Conservation (phyloP, 1,140 invertebrate genomes). For the Lepidostoma basale region DNA sequence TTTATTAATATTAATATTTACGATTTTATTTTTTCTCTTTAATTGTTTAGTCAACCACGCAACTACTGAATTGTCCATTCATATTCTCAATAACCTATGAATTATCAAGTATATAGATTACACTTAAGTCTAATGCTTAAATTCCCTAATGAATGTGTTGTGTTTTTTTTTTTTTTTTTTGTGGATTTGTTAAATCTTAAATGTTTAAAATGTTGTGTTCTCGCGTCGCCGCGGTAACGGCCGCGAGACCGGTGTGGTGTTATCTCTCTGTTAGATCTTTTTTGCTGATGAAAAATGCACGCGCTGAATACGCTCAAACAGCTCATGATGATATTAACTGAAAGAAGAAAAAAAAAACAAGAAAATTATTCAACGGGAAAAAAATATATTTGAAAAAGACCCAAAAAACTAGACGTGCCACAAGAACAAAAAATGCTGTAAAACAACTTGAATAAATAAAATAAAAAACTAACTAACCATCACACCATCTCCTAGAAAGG, state of each 20-base stretch:
- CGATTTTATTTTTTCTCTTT: constrained; percentile 14
- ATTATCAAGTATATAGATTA: constrained; percentile 37
- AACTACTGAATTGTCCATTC: neutral
- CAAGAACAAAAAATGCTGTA: too few species aligned
- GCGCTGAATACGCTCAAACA: constrained; percentile 35
- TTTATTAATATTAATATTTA: too few species aligned
- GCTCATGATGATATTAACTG: constrained; percentile 47
- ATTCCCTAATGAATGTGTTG: constrained; percentile 43
- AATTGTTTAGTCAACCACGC: neutral
- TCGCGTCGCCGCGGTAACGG: neutral
- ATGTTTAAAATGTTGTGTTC: constrained; percentile 1
- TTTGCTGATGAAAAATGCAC: constrained; percentile 28
- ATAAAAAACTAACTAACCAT: too few species aligned
- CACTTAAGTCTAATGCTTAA: constrained; percentile 43
- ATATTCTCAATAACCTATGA: constrained; percentile 14
- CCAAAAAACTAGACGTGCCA: too few species aligned
- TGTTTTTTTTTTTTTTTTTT: constrained; percentile 35
- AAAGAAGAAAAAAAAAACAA: constrained; percentile 27
- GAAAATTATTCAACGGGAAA: too few species aligned
- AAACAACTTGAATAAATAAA: too few species aligned
- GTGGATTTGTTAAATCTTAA: constrained; percentile 23
- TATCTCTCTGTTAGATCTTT: constrained; percentile 5
- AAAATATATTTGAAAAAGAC: too few species aligned
- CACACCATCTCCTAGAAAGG: too few species aligned
- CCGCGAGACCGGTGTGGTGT: neutral